Evolutionary conservation across 2,113 vertebrate species (phyloP).

Genomic region (Perca flavescens): DNA sequence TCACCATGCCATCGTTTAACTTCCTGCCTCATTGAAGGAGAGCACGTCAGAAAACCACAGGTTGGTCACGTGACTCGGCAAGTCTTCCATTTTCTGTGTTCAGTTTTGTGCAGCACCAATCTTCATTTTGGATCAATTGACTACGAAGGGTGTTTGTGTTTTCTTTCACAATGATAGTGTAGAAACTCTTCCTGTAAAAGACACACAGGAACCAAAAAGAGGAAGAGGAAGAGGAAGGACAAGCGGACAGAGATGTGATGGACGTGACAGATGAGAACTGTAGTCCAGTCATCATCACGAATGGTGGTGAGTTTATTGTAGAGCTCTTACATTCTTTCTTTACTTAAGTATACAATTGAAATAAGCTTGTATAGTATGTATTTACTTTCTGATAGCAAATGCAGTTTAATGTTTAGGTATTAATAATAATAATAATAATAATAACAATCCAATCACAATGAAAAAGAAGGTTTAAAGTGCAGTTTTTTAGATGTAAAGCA

Average conservation of each 20-base stretch:
- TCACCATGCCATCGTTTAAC: conserved; percentile 2
- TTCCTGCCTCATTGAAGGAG: conserved; percentile 53
- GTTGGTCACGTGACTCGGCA: conserved; percentile 56
- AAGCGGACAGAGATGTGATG: conserved; percentile 56
- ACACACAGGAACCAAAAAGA: conserved; percentile 52
- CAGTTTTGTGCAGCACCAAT: background rate
- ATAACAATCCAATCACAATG: background rate
- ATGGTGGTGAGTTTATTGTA: conserved; percentile 50
- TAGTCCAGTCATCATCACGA: background rate
- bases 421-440: background rate
- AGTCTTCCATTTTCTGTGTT: conserved; percentile 26
- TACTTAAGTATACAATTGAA: background rate
- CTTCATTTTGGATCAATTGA: background rate
- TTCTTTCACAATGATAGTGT: conserved; percentile 29
- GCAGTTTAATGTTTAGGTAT: background rate
- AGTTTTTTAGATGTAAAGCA: background rate
- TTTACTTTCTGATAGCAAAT: conserved; percentile 5
- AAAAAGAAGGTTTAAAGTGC: background rate
- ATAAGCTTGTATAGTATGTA: background rate
- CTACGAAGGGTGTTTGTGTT: background rate
- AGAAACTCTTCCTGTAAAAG: conserved; percentile 39
- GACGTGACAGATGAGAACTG: conserved; percentile 45
- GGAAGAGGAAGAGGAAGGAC: conserved; percentile 65
- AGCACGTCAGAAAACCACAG: conserved; percentile 65
- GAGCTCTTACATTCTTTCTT: background rate